phyloP scores from a whole-genome alignment of 2,888 invertebrate species.

The Ophion costatus region DNA sequence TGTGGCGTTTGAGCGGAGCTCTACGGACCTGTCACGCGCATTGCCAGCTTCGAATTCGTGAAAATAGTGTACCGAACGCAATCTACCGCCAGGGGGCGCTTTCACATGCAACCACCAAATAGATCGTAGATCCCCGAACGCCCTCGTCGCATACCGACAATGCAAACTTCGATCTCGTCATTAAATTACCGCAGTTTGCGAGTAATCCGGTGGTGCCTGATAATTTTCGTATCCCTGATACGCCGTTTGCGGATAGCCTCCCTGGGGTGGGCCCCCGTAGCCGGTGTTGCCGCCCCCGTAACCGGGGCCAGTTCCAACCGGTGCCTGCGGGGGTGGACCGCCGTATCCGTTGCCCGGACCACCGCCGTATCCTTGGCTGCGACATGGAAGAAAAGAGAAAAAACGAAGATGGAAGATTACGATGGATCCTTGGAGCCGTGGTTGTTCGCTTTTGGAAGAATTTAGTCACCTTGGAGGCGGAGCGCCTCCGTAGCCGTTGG shows the following conservation, averaged over 20 bases:
- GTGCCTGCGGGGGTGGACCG: constrained; percentile 75
- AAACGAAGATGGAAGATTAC: neutral
- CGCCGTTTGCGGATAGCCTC: constrained; percentile 77
- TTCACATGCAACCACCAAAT: neutral
- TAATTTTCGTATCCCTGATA: constrained; percentile 82
- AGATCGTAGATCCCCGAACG: neutral
- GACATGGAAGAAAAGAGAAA: constrained; percentile 1
- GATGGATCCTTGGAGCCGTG: neutral
- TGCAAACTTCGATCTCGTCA: constrained; percentile 13
- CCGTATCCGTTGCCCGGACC: constrained; percentile 78
- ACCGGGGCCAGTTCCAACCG: constrained; percentile 72
- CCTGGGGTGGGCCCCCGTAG: constrained; percentile 79
- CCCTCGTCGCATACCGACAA: neutral
- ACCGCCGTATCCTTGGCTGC: constrained; percentile 79
- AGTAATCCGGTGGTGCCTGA: constrained; percentile 81
- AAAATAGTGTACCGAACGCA: no score
- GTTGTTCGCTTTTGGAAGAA: neutral
- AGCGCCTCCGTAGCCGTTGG: constrained; percentile 80
- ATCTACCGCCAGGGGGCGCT: no score
- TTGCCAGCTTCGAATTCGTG: no score
- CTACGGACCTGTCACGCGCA: no score
- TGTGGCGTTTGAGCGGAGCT: no score
- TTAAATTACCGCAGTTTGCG: constrained; percentile 78
- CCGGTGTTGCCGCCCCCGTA: constrained; percentile 71
- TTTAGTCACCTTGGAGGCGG: constrained; percentile 72